Base-by-base conservation (phyloP, 2,797 vertebrate genomes). In the Monodelphis domestica region DNA sequence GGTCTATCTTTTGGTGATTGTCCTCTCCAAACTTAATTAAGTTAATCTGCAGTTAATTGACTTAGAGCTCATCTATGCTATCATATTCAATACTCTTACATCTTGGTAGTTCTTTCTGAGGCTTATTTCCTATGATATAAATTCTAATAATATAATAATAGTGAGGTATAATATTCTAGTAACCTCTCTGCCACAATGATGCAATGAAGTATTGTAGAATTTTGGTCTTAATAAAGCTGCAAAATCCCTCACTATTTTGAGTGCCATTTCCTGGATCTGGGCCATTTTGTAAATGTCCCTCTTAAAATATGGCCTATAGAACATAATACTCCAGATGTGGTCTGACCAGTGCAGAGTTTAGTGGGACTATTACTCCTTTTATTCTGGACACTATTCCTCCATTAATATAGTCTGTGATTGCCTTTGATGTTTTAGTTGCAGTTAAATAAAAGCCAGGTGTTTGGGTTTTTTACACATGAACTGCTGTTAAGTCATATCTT, bases 401-500 rank as follows among this genome's bases (percentile, higher is more conserved):
- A 84, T 84, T 84, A 84, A 84, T 84, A 84, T 84, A 84, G 70
- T 11, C 38, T 84, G 38, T 50, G 70, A 84, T 84, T 84, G 38
- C 70, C 70, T 84, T 84, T 84, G 70, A 84, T 84, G 38, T 84
- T 84, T 84, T 84, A 12, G 38, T 45, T 84, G 24, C 70, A 50
- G 70, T 50, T 84, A 84, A 84, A 84, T 50, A 84, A 84, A 84
- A 84, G 33, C 70, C 70, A 84, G 70, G 70, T 84, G 70, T 84
- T 50, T 84, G 70, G 38, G 26, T 84, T 84, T 78, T 84, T 84
- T 50, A 84, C 38, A 84, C 0, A 7, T 84, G 70, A 84, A 84
- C 38, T 84, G 70, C 38, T 84, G 70, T 84, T 84, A 50, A 84
- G 38, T 50, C 38, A 84, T 84, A 84, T 26, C 70, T 84, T 84